phyloP scores from a whole-genome alignment of 2,797 vertebrate species.

The Sebastes dallii region DNA sequence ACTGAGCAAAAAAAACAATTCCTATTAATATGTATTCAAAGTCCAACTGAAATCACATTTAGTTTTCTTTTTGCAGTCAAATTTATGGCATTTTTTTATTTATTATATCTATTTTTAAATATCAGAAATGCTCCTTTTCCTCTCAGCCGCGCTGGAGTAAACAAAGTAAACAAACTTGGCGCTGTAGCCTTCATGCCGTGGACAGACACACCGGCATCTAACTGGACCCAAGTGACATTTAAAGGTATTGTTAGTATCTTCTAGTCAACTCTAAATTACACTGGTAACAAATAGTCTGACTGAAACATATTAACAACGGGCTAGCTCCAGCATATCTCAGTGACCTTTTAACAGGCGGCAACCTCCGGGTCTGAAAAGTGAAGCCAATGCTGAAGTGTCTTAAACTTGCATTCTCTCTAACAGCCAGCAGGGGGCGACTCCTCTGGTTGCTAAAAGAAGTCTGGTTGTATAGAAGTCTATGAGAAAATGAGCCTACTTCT shows the following conservation, averaged over 20 bases:
- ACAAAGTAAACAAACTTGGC: background rate
- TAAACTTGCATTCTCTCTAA: no score
- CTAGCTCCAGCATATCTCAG: background rate
- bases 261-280: no score
- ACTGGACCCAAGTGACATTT: no score
- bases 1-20: conserved; percentile 12
- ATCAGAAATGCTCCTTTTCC: background rate
- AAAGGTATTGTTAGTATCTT: no score
- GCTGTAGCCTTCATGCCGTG: background rate
- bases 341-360: background rate
- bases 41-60: conserved; percentile 24
- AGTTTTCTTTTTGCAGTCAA: background rate
- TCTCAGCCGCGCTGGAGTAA: background rate
- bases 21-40: background rate
- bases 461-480: fast-evolving
- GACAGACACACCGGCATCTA: background rate
- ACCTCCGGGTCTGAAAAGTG: no score
- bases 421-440: no score
- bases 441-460: no score
- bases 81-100: background rate
- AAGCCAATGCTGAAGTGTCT: no score
- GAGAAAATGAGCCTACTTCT: no score
- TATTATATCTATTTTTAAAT: background rate
- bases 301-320: no score
- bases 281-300: no score